Evolutionary conservation across 2,797 vertebrate genomes (phyloP), one percentile per base, ranked within the genome.

Genomic region (Urocyon cinereoargenteus): DNA sequence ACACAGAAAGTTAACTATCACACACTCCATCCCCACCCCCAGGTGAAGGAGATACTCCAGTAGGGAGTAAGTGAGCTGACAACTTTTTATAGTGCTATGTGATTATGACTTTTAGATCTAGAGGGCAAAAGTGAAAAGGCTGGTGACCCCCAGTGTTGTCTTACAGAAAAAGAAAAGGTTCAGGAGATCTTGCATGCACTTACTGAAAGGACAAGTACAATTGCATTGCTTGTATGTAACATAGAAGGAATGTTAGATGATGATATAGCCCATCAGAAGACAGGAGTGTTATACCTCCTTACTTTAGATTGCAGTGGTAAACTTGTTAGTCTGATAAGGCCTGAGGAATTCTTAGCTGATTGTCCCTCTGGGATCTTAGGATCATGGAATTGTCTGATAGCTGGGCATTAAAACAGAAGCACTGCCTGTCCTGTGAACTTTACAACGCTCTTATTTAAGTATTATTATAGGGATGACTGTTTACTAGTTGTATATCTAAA

Each of bases 81-180:
- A 77, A 77, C 34, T n/a, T 51, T 12, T 75, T 78, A 22, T 14
- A 82, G 83, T 18, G 18, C 62, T 57, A 22, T 62, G 51, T 82
- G 19, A 10, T 89, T 66, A 86, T 34, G 66, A 34, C 78, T 82
- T 91, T 96, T 91, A 95, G 53, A 75, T 75, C 34, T 89, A 91
- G 28, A 51, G 18, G 31, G 81, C 72, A 85, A 70, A 89, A 88
- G 45, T 81, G 73, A 57, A 92, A 90, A 84, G 51, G 68, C 64
- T 66, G 36, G 13, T 72, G 66, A 72, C 5, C 26, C n/a, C 57
- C 12, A 40, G 4, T 55, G 6, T 19, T 84, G 62, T 85, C 77
- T 93, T 90, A 45, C 45, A 28, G 28, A 19, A 15, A 16, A n/a
- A 53, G n/a, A 5, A 86, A 28, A 85, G 45, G 26, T 22, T 72